These are phyloP conservation scores for Platysternon megacephalum DNA, from an alignment of 2,113 vertebrate species.

Conservation along the genomic window DNA sequence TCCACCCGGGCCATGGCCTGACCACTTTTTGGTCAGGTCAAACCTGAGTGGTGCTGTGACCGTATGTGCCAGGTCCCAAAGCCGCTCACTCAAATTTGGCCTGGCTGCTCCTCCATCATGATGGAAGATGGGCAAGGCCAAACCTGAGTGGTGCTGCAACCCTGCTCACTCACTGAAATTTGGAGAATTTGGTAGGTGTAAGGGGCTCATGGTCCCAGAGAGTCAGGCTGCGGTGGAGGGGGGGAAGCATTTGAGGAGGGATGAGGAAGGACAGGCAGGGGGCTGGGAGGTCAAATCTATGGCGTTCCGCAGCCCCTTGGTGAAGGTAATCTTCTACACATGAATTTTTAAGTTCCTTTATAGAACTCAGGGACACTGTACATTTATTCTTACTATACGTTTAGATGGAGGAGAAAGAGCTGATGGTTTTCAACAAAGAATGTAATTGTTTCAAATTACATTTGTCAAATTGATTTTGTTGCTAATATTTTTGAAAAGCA, in stretches of 20 bases:
- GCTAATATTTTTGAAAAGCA: neutral
- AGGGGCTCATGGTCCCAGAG: neutral
- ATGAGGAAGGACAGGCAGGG: neutral
- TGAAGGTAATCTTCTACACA: neutral
- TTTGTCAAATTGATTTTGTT: neutral
- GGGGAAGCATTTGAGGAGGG: neutral
- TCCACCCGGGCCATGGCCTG: no score
- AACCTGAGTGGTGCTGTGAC: no score
- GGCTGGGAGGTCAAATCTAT: neutral
- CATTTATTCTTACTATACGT: neutral
- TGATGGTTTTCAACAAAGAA: neutral
- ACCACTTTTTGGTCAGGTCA: no score
- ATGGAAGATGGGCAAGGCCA: no score
- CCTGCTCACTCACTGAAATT: neutral
- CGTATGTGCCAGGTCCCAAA: no score
- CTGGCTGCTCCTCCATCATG: no score
- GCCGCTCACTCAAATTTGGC: no score
- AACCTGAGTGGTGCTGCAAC: neutral
- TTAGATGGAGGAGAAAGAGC: neutral
- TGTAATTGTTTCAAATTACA: neutral
- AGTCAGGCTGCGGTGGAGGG: neutral
- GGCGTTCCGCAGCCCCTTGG: neutral
- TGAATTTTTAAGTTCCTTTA: neutral
- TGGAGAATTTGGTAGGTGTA: no score
- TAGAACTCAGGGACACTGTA: accelerated